Evolutionary conservation across 2,113 vertebrate species (phyloP), one percentile per base, ranked within the genome.

Genomic region (Mus spicilegus): DNA sequence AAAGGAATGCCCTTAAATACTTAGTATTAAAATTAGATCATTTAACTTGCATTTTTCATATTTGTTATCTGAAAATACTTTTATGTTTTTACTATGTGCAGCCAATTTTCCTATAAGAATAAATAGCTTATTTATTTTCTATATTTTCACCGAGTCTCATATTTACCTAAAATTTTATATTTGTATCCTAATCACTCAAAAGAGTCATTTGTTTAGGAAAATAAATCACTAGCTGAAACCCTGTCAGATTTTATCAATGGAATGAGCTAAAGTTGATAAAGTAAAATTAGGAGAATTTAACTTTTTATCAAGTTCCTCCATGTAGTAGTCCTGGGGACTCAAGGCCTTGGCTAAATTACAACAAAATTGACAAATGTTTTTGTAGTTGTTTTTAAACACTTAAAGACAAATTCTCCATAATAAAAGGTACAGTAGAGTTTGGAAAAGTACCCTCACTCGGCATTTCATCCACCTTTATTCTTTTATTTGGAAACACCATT

Each of bases 31-130:
- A 94, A 78, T 51, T 6, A 20, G 46, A 69, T 33, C 16, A 56
- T 42, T 76, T 39, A 58, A 17, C 14, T 93, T 92, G 73, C 22
- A 67, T 65, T 82, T 88, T 89, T 95, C 22, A 80, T 2, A 77
- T 78, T 82, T 80, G 30, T 72, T 88, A 4, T 33, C 39, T 69
- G 2, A 24, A 92, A 90, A 73, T 49, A 49, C 1, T 33, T 81
- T 80, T 75, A 9, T 54, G 36, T 10, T 96, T 91, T 96, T 58
- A 87, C 2, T 36, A 46, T 13, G 9, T 56, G 16, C 4, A 20
- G 2, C 24, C 56, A 75, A 75, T 58, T 75, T 90, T 87, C 39
- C 46, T 61, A 11, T 56, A 33, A 73, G 6, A 61, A 39, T 92
- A n/a, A 54, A 20, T 54, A 39, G 0, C 42, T 70, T 49, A 85